A percentile compares a stretch with the other conserved stretches of the same genome.
Evolutionary conservation across 2,888 invertebrate genomes (phyloP).

Genomic region (Zaprionus obscuricornis): DNA sequence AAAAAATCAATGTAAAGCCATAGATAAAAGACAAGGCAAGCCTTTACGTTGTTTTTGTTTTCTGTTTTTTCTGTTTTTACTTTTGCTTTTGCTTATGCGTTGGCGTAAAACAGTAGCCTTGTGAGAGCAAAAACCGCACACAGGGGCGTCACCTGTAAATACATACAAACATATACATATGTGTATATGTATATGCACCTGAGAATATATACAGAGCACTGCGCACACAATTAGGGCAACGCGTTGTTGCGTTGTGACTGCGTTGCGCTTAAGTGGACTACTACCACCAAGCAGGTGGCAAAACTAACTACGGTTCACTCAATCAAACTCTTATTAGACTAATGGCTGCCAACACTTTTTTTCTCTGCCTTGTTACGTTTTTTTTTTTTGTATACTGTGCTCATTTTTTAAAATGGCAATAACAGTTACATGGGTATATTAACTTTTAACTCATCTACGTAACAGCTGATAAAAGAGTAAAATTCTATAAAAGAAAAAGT

Average conservation of each 20-base stretch:
- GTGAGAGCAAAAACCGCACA: slow-evolving; percentile 9
- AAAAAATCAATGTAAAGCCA: slow-evolving; percentile 61
- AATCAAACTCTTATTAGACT: slow-evolving; percentile 44
- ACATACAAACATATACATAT: slow-evolving; percentile 10
- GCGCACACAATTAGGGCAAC: slow-evolving; percentile 29
- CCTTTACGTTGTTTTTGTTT: too few species aligned
- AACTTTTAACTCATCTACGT: too few species aligned
- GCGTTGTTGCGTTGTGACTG: not conserved
- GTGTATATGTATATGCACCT: too few species aligned
- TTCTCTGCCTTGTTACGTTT: slow-evolving; percentile 12
- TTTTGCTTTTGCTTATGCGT: too few species aligned
- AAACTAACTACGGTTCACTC: slow-evolving; percentile 11
- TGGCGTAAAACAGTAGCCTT: slow-evolving; percentile 5
- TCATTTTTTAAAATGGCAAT: too few species aligned
- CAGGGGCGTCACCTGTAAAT: slow-evolving; percentile 7
- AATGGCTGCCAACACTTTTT: slow-evolving; percentile 40
- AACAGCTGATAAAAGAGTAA: too few species aligned
- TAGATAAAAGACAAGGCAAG: slow-evolving; percentile 14
- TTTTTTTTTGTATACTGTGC: slow-evolving; percentile 2
- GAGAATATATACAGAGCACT: too few species aligned
- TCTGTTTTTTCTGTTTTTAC: too few species aligned
- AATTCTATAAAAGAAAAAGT: too few species aligned
- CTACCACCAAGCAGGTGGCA: too few species aligned
- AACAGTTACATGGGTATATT: too few species aligned
- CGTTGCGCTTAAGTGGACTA: slow-evolving; percentile 17